Conservation (phyloP, 2,888 invertebrate genomes). For the Noctua fimbriata region DNA sequence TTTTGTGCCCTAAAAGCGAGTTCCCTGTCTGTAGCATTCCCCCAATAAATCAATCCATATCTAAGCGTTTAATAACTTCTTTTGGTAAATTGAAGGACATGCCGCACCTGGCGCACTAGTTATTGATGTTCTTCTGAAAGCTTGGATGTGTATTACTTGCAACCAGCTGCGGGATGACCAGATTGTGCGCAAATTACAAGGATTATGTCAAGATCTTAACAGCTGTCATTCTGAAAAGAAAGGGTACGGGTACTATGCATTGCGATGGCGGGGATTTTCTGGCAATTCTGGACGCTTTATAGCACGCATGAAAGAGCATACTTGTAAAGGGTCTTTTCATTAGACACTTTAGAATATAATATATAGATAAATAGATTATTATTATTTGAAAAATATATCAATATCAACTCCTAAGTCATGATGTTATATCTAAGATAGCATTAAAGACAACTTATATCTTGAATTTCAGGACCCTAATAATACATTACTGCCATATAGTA, state of each 20-base stretch:
- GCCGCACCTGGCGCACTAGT: neutral
- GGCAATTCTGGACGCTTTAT: too few relatives aligned
- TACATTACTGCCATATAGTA: conserved; percentile 97
- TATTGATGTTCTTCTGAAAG: neutral
- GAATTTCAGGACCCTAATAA: conserved; percentile 91
- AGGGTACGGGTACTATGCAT: too few relatives aligned
- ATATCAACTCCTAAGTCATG: neutral
- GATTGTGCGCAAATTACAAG: neutral
- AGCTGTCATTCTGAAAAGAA: neutral
- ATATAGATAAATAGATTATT: too few relatives aligned
- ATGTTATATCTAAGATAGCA: neutral
- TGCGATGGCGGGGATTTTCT: too few relatives aligned
- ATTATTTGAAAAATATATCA: too few relatives aligned
- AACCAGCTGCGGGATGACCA: neutral
- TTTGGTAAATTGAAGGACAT: neutral
- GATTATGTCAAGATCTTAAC: neutral
- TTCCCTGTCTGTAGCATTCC: too few relatives aligned
- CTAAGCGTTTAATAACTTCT: too few relatives aligned
- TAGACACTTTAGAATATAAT: too few relatives aligned
- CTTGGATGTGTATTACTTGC: neutral
- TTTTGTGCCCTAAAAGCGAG: too few relatives aligned
- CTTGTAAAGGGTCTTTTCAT: too few relatives aligned
- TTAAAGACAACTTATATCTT: neutral
- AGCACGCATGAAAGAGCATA: too few relatives aligned
- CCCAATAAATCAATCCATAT: too few relatives aligned